Evolutionary conservation across 2,888 invertebrate genomes (phyloP).

Genomic region (Cephus spinipes): DNA sequence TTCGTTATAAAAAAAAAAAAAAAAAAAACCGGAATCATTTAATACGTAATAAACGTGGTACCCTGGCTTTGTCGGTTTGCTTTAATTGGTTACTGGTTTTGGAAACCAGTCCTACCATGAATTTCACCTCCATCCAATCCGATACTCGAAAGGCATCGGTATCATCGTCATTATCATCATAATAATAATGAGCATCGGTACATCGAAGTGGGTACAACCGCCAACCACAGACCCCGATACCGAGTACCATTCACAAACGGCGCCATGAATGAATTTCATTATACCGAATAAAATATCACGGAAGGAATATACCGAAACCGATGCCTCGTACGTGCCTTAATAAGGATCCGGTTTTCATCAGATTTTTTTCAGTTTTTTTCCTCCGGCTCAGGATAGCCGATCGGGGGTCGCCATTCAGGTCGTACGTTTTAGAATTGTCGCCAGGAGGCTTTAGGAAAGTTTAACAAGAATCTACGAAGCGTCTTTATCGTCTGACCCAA

Average conservation of each 20-base stretch:
- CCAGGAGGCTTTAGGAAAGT: too few species aligned
- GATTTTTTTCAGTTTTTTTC: too few species aligned
- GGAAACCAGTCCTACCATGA: conserved; percentile 35
- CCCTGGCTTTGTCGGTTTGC: conserved; percentile 28
- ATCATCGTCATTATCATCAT: too few species aligned
- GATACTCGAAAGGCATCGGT: neutral
- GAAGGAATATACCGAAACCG: neutral
- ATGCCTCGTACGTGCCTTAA: conserved; percentile 21
- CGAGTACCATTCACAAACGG: conserved; percentile 41
- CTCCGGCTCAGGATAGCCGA: too few species aligned
- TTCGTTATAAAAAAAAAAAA: conserved; percentile 1
- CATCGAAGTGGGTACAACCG: neutral
- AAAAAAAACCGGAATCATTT: conserved; percentile 30
- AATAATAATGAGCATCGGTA: neutral
- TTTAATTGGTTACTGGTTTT: conserved; percentile 44
- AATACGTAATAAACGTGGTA: conserved; percentile 44
- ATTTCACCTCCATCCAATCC: neutral
- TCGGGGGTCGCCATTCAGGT: too few species aligned
- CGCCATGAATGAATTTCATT: conserved; percentile 38
- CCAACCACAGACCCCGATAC: neutral
- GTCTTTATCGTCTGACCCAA: too few species aligned
- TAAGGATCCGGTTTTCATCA: neutral
- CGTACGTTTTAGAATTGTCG: too few species aligned
- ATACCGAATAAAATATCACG: conserved; percentile 2
- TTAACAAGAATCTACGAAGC: too few species aligned